These are phyloP conservation scores for Schizotus pectinicornis DNA, from an alignment of 2,888 invertebrate species.

Conservation along the genomic window DNA sequence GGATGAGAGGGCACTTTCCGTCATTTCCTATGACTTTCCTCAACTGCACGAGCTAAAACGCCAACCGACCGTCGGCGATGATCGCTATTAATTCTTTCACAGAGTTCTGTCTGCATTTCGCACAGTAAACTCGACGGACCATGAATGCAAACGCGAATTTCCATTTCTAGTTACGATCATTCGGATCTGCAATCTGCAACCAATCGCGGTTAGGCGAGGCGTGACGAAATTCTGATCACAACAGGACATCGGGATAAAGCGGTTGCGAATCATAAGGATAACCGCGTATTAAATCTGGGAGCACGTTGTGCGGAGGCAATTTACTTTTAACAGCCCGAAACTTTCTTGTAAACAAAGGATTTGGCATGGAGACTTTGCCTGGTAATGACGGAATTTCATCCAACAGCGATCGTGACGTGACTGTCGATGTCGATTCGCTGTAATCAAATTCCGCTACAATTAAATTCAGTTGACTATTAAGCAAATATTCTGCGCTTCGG, in stretches of 20 bases:
- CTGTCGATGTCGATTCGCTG: background rate
- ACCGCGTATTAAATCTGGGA: no score
- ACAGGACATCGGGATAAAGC: no score
- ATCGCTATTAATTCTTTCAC: constrained; percentile 4
- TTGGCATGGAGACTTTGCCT: background rate
- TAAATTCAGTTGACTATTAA: background rate
- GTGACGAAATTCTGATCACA: no score
- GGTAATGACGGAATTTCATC: constrained; percentile 4
- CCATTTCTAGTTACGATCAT: no score
- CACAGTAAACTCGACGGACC: background rate
- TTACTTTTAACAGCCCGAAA: no score
- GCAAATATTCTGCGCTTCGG: background rate
- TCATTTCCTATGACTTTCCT: constrained; percentile 8
- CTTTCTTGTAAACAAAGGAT: background rate
- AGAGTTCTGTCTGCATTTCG: background rate
- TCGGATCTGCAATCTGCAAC: no score
- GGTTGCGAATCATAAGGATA: no score
- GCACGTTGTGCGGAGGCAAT: no score
- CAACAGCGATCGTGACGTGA: no score
- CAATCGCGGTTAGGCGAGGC: no score
- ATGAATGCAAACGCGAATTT: background rate
- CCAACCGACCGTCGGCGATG: background rate
- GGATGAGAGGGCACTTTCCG: background rate
- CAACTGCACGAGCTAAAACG: constrained; percentile 2
- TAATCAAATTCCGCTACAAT: background rate